A percentile compares a stretch with the other conserved stretches of the same genome.
These are phyloP conservation scores for Eublepharis macularius DNA, from an alignment of 2,113 vertebrate species.

Conservation along the genomic window DNA sequence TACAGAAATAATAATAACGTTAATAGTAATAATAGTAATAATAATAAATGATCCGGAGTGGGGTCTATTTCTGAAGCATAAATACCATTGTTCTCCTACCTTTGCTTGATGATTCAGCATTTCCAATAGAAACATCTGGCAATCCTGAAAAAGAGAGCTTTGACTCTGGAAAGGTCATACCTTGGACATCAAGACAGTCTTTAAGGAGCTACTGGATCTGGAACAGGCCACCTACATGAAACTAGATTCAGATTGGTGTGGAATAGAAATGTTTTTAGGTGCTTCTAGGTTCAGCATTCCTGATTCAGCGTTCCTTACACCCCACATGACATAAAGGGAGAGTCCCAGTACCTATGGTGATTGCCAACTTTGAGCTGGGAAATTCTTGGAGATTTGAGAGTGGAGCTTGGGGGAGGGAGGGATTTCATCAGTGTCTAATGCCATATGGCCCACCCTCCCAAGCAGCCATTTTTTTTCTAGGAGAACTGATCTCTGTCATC, in stretches of 20 bases:
- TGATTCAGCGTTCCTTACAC: background rate
- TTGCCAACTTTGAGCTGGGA: no score
- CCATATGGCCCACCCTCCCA: no score
- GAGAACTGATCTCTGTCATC: no score
- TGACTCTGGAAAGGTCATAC: no score
- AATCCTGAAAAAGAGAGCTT: conserved; percentile 65
- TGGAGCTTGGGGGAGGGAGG: no score
- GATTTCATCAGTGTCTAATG: no score
- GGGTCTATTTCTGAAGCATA: conserved; percentile 49
- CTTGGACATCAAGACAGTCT: no score
- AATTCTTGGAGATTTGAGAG: no score
- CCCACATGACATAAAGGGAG: background rate
- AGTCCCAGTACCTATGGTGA: no score
- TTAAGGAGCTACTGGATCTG: no score
- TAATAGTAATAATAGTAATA: conserved; percentile 26
- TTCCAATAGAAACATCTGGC: conserved; percentile 52
- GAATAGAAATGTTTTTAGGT: conserved; percentile 47
- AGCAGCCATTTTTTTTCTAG: no score
- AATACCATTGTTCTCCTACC: conserved; percentile 63
- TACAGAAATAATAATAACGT: conserved; percentile 41
- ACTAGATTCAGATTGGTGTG: conserved; percentile 62
- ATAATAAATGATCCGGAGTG: conserved; percentile 23
- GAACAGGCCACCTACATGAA: no score
- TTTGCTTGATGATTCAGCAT: conserved; percentile 61
- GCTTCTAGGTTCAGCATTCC: background rate